Evolutionary conservation across 2,113 vertebrate genomes (phyloP).

Genomic region (Oreochromis tanganicae): DNA sequence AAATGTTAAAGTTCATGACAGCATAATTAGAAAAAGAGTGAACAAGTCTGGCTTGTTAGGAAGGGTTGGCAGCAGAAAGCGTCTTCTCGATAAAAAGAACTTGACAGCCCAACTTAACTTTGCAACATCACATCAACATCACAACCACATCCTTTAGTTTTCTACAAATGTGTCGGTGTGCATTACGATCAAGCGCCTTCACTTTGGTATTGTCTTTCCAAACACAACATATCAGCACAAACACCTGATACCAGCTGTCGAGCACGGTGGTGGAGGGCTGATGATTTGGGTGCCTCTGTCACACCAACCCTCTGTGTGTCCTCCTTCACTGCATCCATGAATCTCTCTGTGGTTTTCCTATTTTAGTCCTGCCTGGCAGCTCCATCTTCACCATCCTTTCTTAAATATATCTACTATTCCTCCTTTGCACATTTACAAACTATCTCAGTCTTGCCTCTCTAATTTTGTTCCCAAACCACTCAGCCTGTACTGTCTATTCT

Average conservation of each 20-base stretch:
- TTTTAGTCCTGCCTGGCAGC: background rate
- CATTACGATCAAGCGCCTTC: fast-evolving
- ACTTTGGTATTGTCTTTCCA: background rate
- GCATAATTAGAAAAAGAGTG: background rate
- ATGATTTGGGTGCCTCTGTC: background rate
- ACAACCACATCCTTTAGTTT: background rate
- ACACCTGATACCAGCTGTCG: background rate
- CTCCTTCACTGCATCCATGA: background rate
- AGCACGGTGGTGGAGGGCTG: background rate
- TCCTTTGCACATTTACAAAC: background rate
- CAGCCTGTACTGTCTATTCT: background rate
- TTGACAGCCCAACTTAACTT: background rate
- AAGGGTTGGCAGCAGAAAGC: background rate
- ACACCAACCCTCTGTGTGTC: background rate
- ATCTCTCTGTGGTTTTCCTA: background rate
- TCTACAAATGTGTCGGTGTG: background rate
- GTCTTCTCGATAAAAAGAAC: background rate
- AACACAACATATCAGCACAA: background rate
- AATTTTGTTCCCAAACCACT: background rate
- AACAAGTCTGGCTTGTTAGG: background rate
- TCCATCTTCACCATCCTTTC: background rate
- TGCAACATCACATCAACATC: background rate
- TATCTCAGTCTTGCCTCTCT: background rate
- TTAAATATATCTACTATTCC: background rate
- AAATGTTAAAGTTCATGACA: background rate